Base-by-base conservation (phyloP, 2,113 vertebrate species). In the Phalacrocorax pelagicus region DNA sequence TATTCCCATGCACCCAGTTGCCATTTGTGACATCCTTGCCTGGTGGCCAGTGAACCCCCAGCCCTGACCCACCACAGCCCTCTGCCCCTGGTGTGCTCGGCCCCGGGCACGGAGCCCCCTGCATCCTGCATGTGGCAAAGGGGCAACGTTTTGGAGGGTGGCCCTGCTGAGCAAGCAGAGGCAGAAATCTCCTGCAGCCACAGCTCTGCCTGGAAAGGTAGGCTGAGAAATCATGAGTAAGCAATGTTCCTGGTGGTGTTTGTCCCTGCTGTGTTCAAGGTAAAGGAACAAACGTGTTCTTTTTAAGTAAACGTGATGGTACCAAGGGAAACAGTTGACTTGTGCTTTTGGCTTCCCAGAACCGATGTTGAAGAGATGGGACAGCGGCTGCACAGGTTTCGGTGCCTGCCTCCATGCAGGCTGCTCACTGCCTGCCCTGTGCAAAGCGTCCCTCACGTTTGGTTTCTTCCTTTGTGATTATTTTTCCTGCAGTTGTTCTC, bases 51-150 rank as follows among this genome's bases (percentile, higher is more conserved):
- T 18, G 74, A 29, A 63, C 11, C 14, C 47, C 55, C 26, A 11
- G 22, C 63, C 57, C 40, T 0, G 26, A 15, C 19, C 15, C 4
- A 4, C 46, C 6, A 2, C 70, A 85, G 74, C 46, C 51, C 57
- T 16, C 59, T 69, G 72, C 27, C 32, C 30, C 54, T 4, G 1
- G 14, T 7, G 34, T 40, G 57, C 72, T 40, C 0, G 0, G 40
- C 21, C 12, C 36, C 4, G 4, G 15, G 58, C 84, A 86, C 57
- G 32, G 69, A 62, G 3, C 34, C 36, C 67, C 46, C 61, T 1
- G 1, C 38, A 5, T 32, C 38, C 26, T 10, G 10, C 2, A 0
- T 24, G 32, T 3, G 59, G 47, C 55, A 27, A 26, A 66, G 61
- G 22, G 42, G 14, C 19, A 13, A 26, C 47, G 2, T 18, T 49